Percentiles rank a stretch among this genome's conserved stretches.
Conservation (phyloP, 2,797 vertebrate genomes). For the Leuciscus waleckii region DNA sequence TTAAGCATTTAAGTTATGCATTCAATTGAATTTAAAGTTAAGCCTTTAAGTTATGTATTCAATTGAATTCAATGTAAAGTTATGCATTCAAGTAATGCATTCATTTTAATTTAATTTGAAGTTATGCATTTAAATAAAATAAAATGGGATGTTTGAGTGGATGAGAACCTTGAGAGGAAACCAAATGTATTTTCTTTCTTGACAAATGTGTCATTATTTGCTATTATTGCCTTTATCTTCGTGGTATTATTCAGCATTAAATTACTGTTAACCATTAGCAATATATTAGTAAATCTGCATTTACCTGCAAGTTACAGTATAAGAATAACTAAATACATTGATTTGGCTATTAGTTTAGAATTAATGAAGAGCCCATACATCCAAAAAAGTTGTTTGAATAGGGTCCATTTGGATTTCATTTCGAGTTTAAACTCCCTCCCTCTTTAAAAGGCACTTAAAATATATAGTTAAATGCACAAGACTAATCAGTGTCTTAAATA, state of each 20-base stretch:
- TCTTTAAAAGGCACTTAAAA: neutral
- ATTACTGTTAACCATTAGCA: neutral
- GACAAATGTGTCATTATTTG: neutral
- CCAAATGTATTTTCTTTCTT: neutral
- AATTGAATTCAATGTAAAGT: neutral
- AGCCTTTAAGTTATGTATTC: neutral
- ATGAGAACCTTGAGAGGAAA: no score
- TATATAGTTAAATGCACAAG: conserved; percentile 18
- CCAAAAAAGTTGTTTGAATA: neutral
- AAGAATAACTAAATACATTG: neutral
- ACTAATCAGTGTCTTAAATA: conserved; percentile 3
- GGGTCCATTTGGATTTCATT: neutral
- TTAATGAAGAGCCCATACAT: neutral
- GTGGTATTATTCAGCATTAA: neutral
- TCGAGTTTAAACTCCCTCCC: conserved; percentile 2
- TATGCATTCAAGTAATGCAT: neutral
- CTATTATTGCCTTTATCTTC: neutral
- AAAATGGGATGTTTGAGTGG: no score
- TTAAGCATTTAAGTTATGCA: neutral
- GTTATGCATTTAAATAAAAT: neutral
- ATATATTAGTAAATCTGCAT: neutral
- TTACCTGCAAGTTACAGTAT: neutral
- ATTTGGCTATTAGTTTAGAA: neutral
- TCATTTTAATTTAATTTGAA: neutral
- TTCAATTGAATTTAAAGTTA: neutral